Evolutionary conservation across 2,113 vertebrate genomes (phyloP).

Genomic region (Dicerorhinus sumatrensis): DNA sequence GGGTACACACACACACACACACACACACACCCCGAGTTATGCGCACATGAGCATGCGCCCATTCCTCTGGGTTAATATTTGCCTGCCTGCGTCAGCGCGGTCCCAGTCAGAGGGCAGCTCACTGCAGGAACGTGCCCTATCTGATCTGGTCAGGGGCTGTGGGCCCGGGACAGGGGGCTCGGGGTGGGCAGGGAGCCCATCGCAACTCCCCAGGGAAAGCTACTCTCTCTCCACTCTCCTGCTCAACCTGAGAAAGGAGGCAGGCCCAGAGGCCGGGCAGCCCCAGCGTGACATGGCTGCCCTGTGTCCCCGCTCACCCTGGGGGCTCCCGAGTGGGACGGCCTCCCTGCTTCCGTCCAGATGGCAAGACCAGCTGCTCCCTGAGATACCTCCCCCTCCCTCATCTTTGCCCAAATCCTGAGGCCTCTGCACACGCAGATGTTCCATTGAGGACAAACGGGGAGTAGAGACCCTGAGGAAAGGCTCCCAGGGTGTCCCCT

Average conservation of each 20-base stretch:
- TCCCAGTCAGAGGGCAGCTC: constrained; percentile 38
- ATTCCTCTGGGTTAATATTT: constrained; percentile 80
- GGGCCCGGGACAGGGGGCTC: constrained; percentile 51
- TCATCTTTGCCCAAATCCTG: not conserved
- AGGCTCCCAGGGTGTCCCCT: not conserved
- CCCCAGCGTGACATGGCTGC: not conserved
- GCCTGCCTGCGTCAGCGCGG: constrained; percentile 74
- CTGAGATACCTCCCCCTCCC: not conserved
- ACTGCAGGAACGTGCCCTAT: constrained; percentile 78
- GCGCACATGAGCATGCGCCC: not conserved
- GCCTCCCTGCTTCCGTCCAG: not conserved
- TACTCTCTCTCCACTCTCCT: not conserved
- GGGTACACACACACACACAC: not conserved
- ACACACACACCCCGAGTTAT: not conserved
- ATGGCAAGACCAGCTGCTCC: not conserved
- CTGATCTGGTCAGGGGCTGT: constrained; percentile 66
- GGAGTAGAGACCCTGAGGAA: not conserved
- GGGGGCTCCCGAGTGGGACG: not conserved
- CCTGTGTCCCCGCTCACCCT: not conserved
- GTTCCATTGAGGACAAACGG: not conserved
- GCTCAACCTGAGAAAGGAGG: constrained; percentile 3
- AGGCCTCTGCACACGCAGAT: not conserved
- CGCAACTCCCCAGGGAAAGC: not conserved
- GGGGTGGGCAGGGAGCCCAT: constrained; percentile 66
- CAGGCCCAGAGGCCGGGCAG: not conserved